A percentile compares a stretch with the other conserved stretches of the same genome.
Conservation (phyloP, 2,113 vertebrate genomes). For the Muntiacus reevesi region DNA sequence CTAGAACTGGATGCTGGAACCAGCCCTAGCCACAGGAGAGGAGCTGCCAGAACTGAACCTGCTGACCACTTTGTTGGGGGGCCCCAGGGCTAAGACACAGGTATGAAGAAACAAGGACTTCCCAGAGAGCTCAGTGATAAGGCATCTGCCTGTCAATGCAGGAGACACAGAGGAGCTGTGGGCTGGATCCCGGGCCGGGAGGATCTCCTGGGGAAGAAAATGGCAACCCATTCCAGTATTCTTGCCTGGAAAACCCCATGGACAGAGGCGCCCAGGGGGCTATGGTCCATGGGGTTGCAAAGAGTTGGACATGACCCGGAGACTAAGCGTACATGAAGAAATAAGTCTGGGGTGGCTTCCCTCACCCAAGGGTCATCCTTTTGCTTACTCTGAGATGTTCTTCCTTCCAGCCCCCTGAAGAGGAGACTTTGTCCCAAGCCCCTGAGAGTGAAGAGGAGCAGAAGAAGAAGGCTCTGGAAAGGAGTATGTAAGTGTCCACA, state of each 20-base stretch:
- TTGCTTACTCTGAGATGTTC: slow-evolving; percentile 12
- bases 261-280: neutral
- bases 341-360: neutral
- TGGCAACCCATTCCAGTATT: neutral
- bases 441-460: slow-evolving; percentile 87
- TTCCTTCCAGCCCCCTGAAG: slow-evolving; percentile 79
- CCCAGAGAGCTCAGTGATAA: neutral
- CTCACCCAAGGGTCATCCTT: neutral
- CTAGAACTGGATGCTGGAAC: slow-evolving; percentile 70
- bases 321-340: neutral
- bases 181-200: neutral
- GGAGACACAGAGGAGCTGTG: neutral
- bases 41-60: slow-evolving; percentile 66
- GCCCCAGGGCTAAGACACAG: slow-evolving; percentile 34
- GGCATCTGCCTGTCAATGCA: neutral
- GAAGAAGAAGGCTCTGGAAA: slow-evolving; percentile 88
- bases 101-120: slow-evolving; percentile 25
- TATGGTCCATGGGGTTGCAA: neutral
- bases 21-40: slow-evolving; percentile 54
- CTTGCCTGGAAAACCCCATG: neutral
- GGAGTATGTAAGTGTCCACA: slow-evolving; percentile 88
- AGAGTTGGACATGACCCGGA: neutral
- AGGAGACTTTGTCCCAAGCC: slow-evolving; percentile 84
- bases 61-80: slow-evolving; percentile 66
- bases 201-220: neutral